Conservation (phyloP, 1,140 invertebrate genomes). For the Phymastichus coffea region DNA sequence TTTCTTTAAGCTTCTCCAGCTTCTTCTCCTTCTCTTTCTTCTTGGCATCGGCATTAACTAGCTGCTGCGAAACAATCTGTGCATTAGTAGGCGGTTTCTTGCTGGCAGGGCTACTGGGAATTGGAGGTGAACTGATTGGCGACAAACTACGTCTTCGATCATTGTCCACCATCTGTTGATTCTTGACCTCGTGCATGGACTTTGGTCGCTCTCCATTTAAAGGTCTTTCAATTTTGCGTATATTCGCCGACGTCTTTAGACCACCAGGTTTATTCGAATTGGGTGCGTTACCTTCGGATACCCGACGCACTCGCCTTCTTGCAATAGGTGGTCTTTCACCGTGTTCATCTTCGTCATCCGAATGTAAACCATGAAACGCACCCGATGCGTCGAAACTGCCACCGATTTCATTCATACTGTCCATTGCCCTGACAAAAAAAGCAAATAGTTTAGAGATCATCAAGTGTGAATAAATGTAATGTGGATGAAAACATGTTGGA, state of each 20-base stretch:
- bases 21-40: constrained; percentile 19
- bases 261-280: background rate
- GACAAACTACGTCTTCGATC: constrained; percentile 12
- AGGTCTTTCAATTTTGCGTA: background rate
- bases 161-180: background rate
- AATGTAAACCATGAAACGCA: constrained; percentile 70
- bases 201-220: constrained; percentile 24
- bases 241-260: background rate
- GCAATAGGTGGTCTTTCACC: constrained; percentile 20
- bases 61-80: background rate
- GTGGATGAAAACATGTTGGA: background rate
- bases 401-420: constrained; percentile 73
- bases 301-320: constrained; percentile 38
- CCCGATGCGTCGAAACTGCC: constrained; percentile 85
- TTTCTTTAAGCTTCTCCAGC: background rate
- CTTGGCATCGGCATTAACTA: background rate
- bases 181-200: background rate
- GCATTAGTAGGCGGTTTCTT: constrained; percentile 23
- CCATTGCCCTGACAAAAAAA: constrained; percentile 61
- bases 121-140: constrained; percentile 4
- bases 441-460: background rate
- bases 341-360: constrained; percentile 64
- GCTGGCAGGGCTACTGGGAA: constrained; percentile 11
- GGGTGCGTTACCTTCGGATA: constrained; percentile 47
- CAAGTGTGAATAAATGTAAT: background rate